Base-by-base conservation (phyloP, 30 jellyfish, hydroid and myxozoan genomes). In the Phacellophora camtschatica region DNA sequence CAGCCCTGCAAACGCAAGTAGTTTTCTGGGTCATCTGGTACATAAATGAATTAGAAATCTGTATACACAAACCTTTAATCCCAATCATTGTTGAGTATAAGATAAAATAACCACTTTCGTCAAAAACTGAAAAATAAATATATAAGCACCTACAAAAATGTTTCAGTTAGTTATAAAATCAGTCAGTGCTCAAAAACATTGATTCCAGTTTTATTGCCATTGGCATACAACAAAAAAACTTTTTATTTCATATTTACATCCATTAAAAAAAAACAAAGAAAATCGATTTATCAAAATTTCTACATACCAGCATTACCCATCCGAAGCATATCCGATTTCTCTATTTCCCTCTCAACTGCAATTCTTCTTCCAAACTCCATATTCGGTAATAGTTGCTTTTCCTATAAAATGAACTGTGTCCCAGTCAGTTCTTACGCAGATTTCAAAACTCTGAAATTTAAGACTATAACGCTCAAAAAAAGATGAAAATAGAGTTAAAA, bases 301-400 rank as follows among this genome's bases (percentile, higher is more conserved):
- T 0, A 57, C 46, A 0, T 83, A 90, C 99, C 96, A 62, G 98
- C 97, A 86, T 95, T 88, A 6, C 89, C 78, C 61, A 49, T 48
- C 19, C 77, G 86, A 10, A 95, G 74, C 9, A 88, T 50, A 45
- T 95, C 97, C 3, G 89, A 39, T 79, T 95, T 95, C 45, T 95
- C 97, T 4, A 95, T 69, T 45, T 95, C 99, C 46, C 97, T 90
- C 74, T 95, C 99, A 2, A 77, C 36, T 24, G 99, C 98, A 19
- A 85, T 74, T 50, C 98, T 69, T 43, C 97, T 69, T 12, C 99
- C 99, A 57, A 95, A 95, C 80, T 95, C 99, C 97, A 95, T 88
- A 49, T 78, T 81, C 16, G 98, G 88, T 1, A 75, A 62, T 28
- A 61, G 55, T 19, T 66, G 93, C 19, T 89, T 90, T 42, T 90